These are phyloP conservation scores for Temnothorax curvispinosus DNA, from an alignment of 1,140 invertebrate species.

Conservation along the genomic window DNA sequence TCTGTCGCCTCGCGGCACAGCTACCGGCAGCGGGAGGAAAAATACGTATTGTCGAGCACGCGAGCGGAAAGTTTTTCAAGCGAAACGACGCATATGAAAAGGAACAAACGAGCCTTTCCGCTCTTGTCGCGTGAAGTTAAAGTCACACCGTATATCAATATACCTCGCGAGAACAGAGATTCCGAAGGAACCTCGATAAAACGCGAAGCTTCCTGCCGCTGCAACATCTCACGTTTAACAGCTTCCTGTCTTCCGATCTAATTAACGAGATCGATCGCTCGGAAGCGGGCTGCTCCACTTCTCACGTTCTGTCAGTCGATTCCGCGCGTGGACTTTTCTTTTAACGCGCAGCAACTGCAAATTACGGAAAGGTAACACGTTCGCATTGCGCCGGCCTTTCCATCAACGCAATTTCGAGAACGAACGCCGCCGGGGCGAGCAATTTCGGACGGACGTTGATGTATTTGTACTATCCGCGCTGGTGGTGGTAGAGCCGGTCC, in stretches of 20 bases:
- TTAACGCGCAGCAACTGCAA: slow-evolving; percentile 46
- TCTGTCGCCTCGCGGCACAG: not conserved
- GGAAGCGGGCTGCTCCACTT: slow-evolving; percentile 17
- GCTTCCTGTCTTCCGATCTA: slow-evolving; percentile 17
- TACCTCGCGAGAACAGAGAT: not conserved
- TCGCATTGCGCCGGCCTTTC: slow-evolving; percentile 31
- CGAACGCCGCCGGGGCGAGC: slow-evolving; percentile 23
- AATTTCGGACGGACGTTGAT: slow-evolving; percentile 69
- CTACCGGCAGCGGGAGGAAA: not conserved
- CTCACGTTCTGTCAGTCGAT: slow-evolving; percentile 28
- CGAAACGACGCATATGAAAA: slow-evolving; percentile 45
- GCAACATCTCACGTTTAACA: slow-evolving; percentile 25
- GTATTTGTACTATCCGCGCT: slow-evolving; percentile 50
- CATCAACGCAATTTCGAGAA: slow-evolving; percentile 65
- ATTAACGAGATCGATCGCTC: slow-evolving; percentile 42
- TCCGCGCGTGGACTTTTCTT: slow-evolving; percentile 53
- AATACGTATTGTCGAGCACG: slow-evolving; percentile 34
- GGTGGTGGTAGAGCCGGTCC: not conserved
- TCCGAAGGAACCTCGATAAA: not conserved
- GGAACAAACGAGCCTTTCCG: slow-evolving; percentile 36
- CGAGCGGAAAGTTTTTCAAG: slow-evolving; percentile 36
- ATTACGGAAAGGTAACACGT: slow-evolving; percentile 60
- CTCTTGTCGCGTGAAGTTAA: not conserved
- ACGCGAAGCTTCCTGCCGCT: not conserved
- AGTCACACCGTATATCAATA: not conserved